Evolutionary conservation across 2,888 invertebrate genomes (phyloP), one percentile per base, ranked within the genome.

Genomic region (Lithophane leautieri): DNA sequence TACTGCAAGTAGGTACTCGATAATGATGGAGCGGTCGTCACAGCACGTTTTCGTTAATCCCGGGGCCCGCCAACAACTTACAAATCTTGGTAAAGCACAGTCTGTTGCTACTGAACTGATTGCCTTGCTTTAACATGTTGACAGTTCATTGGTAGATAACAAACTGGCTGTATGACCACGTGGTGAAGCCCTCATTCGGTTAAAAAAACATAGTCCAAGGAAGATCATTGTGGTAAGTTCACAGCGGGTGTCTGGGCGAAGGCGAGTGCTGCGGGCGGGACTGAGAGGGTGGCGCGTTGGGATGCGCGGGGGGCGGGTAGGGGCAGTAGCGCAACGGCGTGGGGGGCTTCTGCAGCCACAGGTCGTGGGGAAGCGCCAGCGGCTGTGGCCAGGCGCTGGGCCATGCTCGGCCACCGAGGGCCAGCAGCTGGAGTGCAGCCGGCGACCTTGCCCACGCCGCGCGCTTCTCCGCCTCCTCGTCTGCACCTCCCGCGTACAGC

Each of bases 321-420:
- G 97, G 97, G 90, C 97, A 97, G 91, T 96, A 96, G 89, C 97
- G 97, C 22, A 97, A 95, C 1, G 97, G 96, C 50, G 96, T 90
- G 4, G 96, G 97, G 1, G 98, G 98, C 93, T 99, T 99, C 97
- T 99, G 99, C 97, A 99, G 98, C 97, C 99, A 99, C 16, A 99
- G 98, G 92, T 99, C 99, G 81, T 98, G 99, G 88, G 98, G 98
- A 70, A 98, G 96, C 52, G 98, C 96, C 89, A 98, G 98, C 0
- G 98, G 98, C 93, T 98, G 99, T 90, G 98, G 98, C 92, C 91
- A 98, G 92, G 98, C 98, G 97, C 98, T 98, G 91, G 98, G 98
- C 87, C 98, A 99, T 90, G 98, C 98, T 84, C 98, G 97, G 19
- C 97, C 97, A 79, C 97, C 98, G 61, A 97, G 95, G 79, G 93